phyloP scores from a whole-genome alignment of 2,113 vertebrate species.

The Charadrius vociferus region DNA sequence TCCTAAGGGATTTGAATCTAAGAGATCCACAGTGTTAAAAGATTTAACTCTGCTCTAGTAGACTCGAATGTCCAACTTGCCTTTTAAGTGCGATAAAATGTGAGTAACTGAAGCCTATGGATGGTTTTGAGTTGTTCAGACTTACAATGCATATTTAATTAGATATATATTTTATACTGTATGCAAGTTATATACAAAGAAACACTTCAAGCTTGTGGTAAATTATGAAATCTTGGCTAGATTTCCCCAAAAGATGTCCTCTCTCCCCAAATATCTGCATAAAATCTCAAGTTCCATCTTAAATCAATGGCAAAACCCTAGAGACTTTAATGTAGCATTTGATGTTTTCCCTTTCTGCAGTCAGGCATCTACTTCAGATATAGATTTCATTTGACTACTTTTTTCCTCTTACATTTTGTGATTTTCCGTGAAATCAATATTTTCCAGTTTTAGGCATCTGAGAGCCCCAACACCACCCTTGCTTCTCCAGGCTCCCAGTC shows the following conservation, averaged over 20 bases:
- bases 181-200: neutral
- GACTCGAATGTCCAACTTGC: neutral
- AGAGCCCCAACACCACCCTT: neutral
- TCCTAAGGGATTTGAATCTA: neutral
- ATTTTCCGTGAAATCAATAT: neutral
- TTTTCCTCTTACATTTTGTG: neutral
- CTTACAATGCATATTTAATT: neutral
- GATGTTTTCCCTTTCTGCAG: neutral
- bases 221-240: neutral
- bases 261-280: neutral
- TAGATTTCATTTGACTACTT: neutral
- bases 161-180: neutral
- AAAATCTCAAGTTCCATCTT: neutral
- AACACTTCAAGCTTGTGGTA: neutral
- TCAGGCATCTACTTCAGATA: neutral
- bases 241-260: neutral
- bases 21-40: neutral
- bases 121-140: neutral
- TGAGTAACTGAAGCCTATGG: neutral
- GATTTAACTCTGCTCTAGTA: neutral
- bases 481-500: neutral
- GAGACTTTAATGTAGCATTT: neutral
- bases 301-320: neutral
- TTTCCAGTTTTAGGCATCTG: neutral
- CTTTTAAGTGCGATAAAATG: neutral